Conservation (phyloP, 2,888 invertebrate species). For the Keiferia lycopersicella region DNA sequence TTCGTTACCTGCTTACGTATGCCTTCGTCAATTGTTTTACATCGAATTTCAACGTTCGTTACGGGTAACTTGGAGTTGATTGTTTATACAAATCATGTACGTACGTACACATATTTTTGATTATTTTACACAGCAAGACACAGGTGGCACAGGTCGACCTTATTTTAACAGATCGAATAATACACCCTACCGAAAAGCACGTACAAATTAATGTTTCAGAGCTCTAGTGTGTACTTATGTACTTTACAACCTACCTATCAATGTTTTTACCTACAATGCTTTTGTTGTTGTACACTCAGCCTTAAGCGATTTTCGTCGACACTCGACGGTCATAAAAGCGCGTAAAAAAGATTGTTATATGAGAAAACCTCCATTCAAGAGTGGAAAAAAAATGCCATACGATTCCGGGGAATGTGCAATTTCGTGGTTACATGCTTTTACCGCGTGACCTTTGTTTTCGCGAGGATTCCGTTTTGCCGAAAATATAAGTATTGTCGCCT, state of each 20-base stretch:
- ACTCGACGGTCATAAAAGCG: slow-evolving; percentile 19
- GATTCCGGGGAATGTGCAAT: slow-evolving; percentile 35
- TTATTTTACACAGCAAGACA: too few relatives aligned
- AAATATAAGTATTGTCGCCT: background rate
- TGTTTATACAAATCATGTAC: background rate
- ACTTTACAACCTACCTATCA: background rate
- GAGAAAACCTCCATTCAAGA: slow-evolving; percentile 28
- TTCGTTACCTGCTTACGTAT: too few relatives aligned
- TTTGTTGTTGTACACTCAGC: slow-evolving; percentile 4
- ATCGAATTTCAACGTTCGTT: too few relatives aligned
- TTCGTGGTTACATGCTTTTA: slow-evolving; percentile 33
- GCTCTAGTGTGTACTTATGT: background rate
- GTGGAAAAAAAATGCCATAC: slow-evolving; percentile 33
- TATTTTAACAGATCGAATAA: too few relatives aligned
- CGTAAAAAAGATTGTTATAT: slow-evolving; percentile 29
- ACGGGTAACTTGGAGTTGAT: too few relatives aligned
- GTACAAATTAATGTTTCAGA: too few relatives aligned
- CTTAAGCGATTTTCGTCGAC: slow-evolving; percentile 21
- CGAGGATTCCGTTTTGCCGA: slow-evolving; percentile 3
- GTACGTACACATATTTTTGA: background rate
- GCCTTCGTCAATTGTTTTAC: too few relatives aligned
- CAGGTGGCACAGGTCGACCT: too few relatives aligned
- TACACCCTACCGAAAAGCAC: too few relatives aligned
- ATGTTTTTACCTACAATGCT: background rate
- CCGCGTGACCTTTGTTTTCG: slow-evolving; percentile 28